These are phyloP conservation scores for Trachemys scripta DNA, from an alignment of 2,113 vertebrate species.

Conservation along the genomic window DNA sequence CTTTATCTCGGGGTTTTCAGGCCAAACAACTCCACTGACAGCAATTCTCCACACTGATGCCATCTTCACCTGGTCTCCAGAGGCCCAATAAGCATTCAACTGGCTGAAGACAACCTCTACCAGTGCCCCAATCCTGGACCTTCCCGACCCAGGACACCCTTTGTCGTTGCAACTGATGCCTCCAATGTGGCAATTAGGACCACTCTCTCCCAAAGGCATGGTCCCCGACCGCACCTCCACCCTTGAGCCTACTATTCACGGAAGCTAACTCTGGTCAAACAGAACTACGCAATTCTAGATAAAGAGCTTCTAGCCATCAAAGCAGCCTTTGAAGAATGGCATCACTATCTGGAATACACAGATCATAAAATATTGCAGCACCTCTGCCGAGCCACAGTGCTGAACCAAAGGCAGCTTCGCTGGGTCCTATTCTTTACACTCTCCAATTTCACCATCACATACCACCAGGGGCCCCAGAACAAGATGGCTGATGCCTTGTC, in stretches of 20 bases:
- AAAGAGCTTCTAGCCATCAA: background rate
- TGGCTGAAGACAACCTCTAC: background rate
- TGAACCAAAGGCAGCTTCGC: background rate
- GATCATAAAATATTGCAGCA: background rate
- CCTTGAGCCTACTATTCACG: background rate
- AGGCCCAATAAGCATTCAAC: background rate
- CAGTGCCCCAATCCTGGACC: background rate
- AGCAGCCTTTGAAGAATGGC: background rate
- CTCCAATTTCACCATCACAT: background rate
- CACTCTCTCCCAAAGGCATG: background rate
- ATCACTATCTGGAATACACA: background rate
- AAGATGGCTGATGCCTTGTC: background rate
- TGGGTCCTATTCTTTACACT: background rate
- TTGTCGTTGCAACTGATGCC: background rate
- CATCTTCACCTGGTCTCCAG: background rate
- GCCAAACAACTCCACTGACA: background rate
- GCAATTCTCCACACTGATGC: background rate
- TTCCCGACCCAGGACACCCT: background rate
- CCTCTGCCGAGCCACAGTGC: background rate
- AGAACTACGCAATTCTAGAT: background rate
- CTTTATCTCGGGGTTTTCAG: background rate
- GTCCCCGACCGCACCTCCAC: background rate
- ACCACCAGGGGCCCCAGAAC: background rate
- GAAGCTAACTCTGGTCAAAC: background rate
- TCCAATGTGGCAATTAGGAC: background rate